Conservation (phyloP, 2,797 vertebrate species). For the Falco cherrug region DNA sequence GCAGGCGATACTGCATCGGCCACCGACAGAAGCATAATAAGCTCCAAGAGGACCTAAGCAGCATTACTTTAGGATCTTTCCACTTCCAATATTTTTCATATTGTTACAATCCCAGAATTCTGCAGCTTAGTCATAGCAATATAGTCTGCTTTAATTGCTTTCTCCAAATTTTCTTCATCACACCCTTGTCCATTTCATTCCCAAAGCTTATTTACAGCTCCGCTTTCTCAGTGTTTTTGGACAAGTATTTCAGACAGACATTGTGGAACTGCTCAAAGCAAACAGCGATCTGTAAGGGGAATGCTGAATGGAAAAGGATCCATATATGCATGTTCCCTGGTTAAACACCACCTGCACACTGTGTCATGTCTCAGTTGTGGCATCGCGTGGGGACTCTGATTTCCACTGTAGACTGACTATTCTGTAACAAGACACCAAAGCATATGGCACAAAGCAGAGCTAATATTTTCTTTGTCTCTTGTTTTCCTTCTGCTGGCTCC, state of each 20-base stretch:
- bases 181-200: neutral
- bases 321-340: no score
- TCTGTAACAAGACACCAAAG: neutral
- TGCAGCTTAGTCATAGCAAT: neutral
- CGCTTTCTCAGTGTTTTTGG: neutral
- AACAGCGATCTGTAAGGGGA: neutral
- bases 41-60: neutral
- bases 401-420: neutral
- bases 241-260: neutral
- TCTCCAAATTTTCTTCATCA: neutral
- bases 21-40: neutral
- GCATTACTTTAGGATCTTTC: neutral
- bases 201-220: neutral
- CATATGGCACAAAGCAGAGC: neutral
- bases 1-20: neutral
- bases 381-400: neutral
- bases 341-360: neutral
- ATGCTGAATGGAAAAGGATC: neutral
- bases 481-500: neutral
- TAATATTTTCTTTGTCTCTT: constrained; percentile 9
- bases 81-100: neutral
- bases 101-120: neutral
- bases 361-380: neutral
- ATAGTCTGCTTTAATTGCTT: neutral
- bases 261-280: neutral